These are phyloP conservation scores for Tanypteryx hageni DNA, from an alignment of 2,888 invertebrate species.

Conservation along the genomic window DNA sequence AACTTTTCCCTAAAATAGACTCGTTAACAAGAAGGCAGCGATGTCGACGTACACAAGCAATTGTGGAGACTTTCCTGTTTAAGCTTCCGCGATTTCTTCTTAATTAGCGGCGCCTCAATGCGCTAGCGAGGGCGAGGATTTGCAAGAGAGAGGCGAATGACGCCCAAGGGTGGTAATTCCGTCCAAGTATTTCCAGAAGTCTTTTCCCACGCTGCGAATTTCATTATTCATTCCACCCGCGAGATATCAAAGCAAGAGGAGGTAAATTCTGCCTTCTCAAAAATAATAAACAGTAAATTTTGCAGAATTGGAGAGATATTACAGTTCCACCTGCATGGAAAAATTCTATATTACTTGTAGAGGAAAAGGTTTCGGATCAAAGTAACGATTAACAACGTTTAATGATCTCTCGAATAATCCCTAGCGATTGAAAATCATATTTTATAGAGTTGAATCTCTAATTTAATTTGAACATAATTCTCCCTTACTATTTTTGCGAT, in stretches of 20 bases:
- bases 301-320: not conserved
- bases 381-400: not conserved
- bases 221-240: not conserved
- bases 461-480: too few species aligned
- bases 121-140: not conserved
- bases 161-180: not conserved
- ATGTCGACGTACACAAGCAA: not conserved
- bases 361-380: not conserved
- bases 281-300: not conserved
- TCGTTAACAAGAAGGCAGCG: not conserved
- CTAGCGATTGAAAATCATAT: too few species aligned
- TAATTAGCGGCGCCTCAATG: not conserved
- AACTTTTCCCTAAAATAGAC: too few species aligned
- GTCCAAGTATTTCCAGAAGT: not conserved
- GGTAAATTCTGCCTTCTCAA: not conserved
- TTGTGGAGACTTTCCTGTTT: not conserved
- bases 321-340: not conserved
- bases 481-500: too few species aligned
- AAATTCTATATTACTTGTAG: not conserved
- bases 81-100: not conserved
- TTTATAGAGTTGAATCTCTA: too few species aligned
- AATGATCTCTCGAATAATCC: too few species aligned
- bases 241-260: not conserved
- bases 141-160: not conserved
- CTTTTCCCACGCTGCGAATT: conserved; percentile 12